These are phyloP conservation scores for Parasteatoda lunata DNA, from an alignment of 2,888 invertebrate genomes.

Conservation along the genomic window DNA sequence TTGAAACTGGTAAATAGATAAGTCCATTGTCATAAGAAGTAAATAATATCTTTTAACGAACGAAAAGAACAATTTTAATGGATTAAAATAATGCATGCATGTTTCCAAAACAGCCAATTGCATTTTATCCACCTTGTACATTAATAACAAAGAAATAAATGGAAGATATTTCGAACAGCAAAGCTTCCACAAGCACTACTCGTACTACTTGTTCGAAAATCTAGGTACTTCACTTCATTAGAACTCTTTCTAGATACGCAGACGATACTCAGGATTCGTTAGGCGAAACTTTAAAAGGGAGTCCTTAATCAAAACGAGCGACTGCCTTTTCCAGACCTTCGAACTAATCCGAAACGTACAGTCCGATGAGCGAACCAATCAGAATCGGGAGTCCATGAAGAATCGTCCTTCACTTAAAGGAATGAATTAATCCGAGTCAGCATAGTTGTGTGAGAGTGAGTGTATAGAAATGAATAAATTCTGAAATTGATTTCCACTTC, in stretches of 20 bases:
- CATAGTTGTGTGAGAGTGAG: background rate
- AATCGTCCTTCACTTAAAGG: background rate
- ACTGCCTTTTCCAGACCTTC: slow-evolving; percentile 5
- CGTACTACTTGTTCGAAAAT: background rate
- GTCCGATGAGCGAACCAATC: slow-evolving; percentile 1
- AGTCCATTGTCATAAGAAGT: too few species aligned
- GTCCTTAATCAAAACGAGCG: slow-evolving; percentile 5
- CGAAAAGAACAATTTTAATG: too few species aligned
- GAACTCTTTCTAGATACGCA: background rate
- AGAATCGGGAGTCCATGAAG: slow-evolving; percentile 5
- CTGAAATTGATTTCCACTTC: slow-evolving; percentile 2
- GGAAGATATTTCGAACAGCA: background rate
- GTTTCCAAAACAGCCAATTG: background rate
- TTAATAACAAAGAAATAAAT: slow-evolving; percentile 2
- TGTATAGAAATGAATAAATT: slow-evolving; percentile 3
- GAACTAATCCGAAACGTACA: slow-evolving; percentile 2
- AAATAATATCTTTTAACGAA: too few species aligned
- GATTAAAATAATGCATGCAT: too few species aligned
- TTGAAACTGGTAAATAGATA: too few species aligned
- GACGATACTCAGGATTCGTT: background rate
- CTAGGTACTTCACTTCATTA: background rate
- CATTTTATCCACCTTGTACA: background rate
- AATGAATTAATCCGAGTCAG: slow-evolving; percentile 1
- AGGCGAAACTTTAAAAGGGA: slow-evolving; percentile 3
- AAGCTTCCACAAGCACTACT: background rate